Base-by-base conservation (phyloP, 2,113 vertebrate species). In the Tetrao urogallus region DNA sequence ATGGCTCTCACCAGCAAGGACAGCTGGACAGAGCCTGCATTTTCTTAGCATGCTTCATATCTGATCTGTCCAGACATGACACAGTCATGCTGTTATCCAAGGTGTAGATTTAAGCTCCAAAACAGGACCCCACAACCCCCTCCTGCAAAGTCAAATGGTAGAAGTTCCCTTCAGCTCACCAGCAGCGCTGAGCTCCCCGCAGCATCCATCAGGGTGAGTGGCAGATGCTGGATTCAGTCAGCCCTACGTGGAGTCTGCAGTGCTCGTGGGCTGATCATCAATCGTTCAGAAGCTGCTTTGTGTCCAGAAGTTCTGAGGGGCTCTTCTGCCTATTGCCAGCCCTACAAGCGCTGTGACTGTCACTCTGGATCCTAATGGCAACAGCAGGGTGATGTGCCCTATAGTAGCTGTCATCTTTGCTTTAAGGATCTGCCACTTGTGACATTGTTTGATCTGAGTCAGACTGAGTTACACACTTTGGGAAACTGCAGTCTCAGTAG, bases 371-470 rank as follows among this genome's bases (percentile, higher is more conserved):
- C 96, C 76, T 87, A 80, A 64, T 32, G 28, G 96, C 94, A 92
- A 89, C 80, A 72, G 82, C 67, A 87, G 74, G 50, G 73, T 92
- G 79, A 90, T 14, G 0, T 74, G 76, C 82, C 69, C 66, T 42
- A 72, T 28, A 72, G 75, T 63, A 95, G 84, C 86, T 94, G 90
- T 96, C 96, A 96, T 76, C 92, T 90, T 92, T 93, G 85, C 92
- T 97, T 92, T 66, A 28, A 95, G 87, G 94, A 96, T 79, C 90
- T 47, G 66, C 72, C 95, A 79, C 94, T 94, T 86, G 84, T 84
- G 74, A 89, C 11, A 60, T 86, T 54, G 90, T 87, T 92, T 91
- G 56, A 76, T 87, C 94, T 6, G 2, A 87, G 69, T 73, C 79
- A 82, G 86, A 83, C 36, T 25, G 74, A 96, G 64, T 30, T 15